Percentiles rank a stretch among this genome's conserved stretches.
Evolutionary conservation across 1,140 invertebrate genomes (phyloP).

Genomic region (Eciton burchellii): DNA sequence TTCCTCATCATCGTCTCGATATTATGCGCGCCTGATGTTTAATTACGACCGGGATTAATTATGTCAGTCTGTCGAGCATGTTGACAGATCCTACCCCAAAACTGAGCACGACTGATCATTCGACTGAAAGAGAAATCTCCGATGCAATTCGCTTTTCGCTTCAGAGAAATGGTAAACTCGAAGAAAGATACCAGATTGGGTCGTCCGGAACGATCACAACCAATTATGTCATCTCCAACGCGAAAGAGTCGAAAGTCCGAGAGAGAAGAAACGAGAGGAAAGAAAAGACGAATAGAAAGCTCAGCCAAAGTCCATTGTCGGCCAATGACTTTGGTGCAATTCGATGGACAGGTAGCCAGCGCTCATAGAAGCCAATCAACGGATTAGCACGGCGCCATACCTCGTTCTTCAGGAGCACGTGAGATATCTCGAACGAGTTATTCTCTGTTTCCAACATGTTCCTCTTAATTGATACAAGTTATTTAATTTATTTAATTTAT

Average conservation of each 20-base stretch:
- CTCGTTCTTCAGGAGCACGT: neutral
- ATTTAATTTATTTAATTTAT: no score
- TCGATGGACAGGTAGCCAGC: conserved; percentile 66
- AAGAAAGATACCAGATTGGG: conserved; percentile 6
- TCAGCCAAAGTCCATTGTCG: conserved; percentile 52
- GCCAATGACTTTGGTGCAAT: conserved; percentile 61
- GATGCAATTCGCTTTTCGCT: neutral
- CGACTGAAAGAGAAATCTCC: neutral
- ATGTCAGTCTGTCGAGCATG: neutral
- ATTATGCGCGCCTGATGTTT: neutral
- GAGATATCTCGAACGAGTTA: conserved; percentile 28
- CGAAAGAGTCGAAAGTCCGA: conserved; percentile 52
- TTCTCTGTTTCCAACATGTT: conserved; percentile 23
- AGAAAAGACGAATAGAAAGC: conserved; percentile 52
- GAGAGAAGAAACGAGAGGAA: conserved; percentile 16
- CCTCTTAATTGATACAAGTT: no score
- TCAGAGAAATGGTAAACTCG: neutral
- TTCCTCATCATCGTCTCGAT: neutral
- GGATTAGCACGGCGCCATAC: conserved; percentile 64
- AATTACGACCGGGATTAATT: neutral
- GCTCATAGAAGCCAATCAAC: conserved; percentile 69
- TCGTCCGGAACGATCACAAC: conserved; percentile 47
- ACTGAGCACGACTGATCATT: neutral
- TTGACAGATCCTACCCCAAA: neutral
- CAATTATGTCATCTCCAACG: conserved; percentile 59